Base-by-base conservation (phyloP, 2,113 vertebrate genomes). In the Mormyrus lacerda region DNA sequence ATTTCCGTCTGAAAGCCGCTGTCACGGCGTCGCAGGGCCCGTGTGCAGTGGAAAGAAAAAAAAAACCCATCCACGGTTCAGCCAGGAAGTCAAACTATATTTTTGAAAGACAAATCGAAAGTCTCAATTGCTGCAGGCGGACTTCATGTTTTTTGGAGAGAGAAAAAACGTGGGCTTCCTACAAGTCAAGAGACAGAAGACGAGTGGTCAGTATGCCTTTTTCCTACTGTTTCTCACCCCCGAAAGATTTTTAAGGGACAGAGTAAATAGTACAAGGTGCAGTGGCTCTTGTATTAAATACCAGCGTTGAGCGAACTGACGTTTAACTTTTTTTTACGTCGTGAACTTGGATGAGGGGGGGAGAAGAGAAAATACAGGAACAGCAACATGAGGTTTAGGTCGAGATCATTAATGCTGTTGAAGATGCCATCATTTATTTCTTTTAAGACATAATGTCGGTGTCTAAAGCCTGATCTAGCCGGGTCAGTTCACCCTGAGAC, bases 81-180 rank as follows among this genome's bases (percentile, higher is more conserved):
- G 89, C 85, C 91, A 91, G 91, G 91, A 91, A 91, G 91, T 91
- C 89, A 69, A 65, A 55, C 65, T 87, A 65, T 51, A 51, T 79
- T 85, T 91, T 61, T 88, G 58, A 88, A 88, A 90, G 89, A 90
- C 89, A 90, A 79, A 89, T 19, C 87, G 88, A 88, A 86, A 90
- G 85, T 90, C 85, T 27, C 27, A 88, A 31, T 13, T 45, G 45
- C 58, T 83, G 65, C 73, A 89, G 89, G 65, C 82, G 86, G 89
- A 91, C 86, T 89, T 85, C 47, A 88, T 89, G 89, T 85, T 88
- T 45, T 85, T 86, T 39, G 69, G 10, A 65, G 31, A 39, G 35
- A n/a, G 6, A 35, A 47, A 65, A 69, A 86, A 79, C 61, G 89
- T 79, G 85, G 85, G 58, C 27, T 89, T 87, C 61, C 51, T 24